Evolutionary conservation across 2,888 invertebrate species (phyloP).

Genomic region (Nomada goodeniana): DNA sequence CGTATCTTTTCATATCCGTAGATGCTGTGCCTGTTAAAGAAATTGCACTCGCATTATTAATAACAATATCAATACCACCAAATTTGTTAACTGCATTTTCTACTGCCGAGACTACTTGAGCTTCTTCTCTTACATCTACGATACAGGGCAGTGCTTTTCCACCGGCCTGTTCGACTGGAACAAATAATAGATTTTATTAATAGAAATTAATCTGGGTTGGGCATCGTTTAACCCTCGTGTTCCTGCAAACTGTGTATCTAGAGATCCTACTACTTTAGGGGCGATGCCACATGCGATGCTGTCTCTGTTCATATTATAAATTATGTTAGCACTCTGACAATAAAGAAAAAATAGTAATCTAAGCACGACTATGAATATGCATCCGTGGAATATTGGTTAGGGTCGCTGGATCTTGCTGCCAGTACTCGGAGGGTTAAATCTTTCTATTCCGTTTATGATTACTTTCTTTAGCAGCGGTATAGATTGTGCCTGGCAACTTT

Average conservation of each 20-base stretch:
- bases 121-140: slow-evolving; percentile 95
- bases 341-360: background rate
- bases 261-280: too few relatives aligned
- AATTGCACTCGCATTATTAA: slow-evolving; percentile 99
- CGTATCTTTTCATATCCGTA: slow-evolving; percentile 98
- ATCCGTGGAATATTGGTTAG: too few relatives aligned
- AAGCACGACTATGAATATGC: too few relatives aligned
- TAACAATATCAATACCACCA: slow-evolving; percentile 97
- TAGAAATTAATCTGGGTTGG: background rate
- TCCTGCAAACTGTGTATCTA: too few relatives aligned
- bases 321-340: background rate
- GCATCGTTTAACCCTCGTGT: background rate
- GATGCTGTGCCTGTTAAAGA: slow-evolving; percentile 91
- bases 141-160: slow-evolving; percentile 94
- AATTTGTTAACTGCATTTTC: slow-evolving; percentile 92
- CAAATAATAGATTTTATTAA: slow-evolving; percentile 18
- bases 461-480: slow-evolving; percentile 96
- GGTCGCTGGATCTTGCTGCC: too few relatives aligned
- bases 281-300: too few relatives aligned
- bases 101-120: slow-evolving; percentile 89
- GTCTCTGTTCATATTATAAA: too few relatives aligned
- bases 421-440: background rate
- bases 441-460: slow-evolving; percentile 71
- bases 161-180: slow-evolving; percentile 92
- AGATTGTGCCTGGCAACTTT: slow-evolving; percentile 96